Base-by-base conservation (phyloP, 2,888 invertebrate species). In the Agriotes lineatus region DNA sequence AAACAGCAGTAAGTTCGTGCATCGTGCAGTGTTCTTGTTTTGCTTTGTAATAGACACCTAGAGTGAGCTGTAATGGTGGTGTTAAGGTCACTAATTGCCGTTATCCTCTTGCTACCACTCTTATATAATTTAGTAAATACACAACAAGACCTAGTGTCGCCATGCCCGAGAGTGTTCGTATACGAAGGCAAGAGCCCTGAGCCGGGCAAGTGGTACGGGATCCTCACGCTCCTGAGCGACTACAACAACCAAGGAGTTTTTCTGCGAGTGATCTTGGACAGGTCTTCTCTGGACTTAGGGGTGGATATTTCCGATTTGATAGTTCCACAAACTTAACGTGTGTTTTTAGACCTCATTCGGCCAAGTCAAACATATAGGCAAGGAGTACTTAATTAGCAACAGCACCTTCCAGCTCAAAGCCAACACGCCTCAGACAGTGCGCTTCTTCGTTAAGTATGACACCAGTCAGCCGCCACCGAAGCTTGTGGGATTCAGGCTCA, bases 341-440 rank as follows among this genome's bases (percentile, higher is more conserved):
- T n/a, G n/a, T n/a, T n/a, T n/a, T n/a, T n/a, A n/a, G 89, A 88
- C 88, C 75, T 88, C 87, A 87, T 82, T 87, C 20, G 88, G 88
- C 0, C 86, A 87, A 58, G 87, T 88, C 0, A 84, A 86, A n/a
- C 87, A 87, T 0, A 77, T 81, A 52, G 87, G 88, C 77, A 83
- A 83, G 14, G 85, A 86, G 69, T 89, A 87, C 77, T 87, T 87
- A 70, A 84, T 89, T 30, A 86, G 87, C 70, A 88, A 88, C 74
- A 84, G 86, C 0, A 85, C 86, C 7, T 87, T 87, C 83, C 86
- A 85, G 72, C 84, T 90, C 19, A 85, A 86, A 62, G 87, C 89
- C 0, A 88, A 88, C 0, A 87, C 87, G 0, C 87, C 88, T 0
- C 83, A 87, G 0, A 81, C 87, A 0, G 85, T 90, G 5, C 82